Conservation (phyloP, 2,797 vertebrate species). For the Sebastes hopkinsi region DNA sequence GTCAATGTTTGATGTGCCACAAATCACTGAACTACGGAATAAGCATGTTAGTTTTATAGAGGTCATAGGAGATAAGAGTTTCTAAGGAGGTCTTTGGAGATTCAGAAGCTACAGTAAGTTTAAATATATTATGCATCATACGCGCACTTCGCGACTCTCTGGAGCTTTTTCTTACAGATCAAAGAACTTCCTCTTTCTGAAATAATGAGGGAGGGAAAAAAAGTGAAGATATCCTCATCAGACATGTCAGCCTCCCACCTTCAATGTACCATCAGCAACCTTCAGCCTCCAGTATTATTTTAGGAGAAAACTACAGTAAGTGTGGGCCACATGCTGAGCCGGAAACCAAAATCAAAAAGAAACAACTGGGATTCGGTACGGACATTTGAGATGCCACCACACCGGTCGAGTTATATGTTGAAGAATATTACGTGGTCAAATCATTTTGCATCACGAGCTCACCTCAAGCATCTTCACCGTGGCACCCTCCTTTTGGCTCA, state of each 20-base stretch:
- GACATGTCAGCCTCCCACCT: conserved; percentile 57
- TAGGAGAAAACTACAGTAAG: neutral
- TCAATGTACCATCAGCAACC: conserved; percentile 35
- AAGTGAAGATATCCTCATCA: conserved; percentile 54
- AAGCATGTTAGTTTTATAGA: conserved; percentile 29
- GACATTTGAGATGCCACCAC: conserved; percentile 2
- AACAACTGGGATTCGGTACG: neutral
- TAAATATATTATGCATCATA: conserved; percentile 62
- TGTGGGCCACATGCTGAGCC: neutral
- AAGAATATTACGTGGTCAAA: conserved; percentile 49
- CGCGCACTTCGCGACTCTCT: conserved; percentile 39
- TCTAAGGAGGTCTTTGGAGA: conserved; percentile 35
- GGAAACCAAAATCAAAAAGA: neutral
- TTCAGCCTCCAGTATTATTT: conserved; percentile 19
- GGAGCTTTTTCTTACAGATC: conserved; percentile 62
- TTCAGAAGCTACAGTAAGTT: conserved; percentile 50
- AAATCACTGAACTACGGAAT: neutral
- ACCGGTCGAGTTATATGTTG: conserved; percentile 8
- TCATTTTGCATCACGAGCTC: conserved; percentile 63
- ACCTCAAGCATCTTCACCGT: conserved; percentile 64
- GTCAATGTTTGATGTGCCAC: neutral
- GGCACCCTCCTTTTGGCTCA: conserved; percentile 41
- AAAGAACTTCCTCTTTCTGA: conserved; percentile 59
- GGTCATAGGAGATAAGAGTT: conserved; percentile 36
- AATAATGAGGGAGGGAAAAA: conserved; percentile 62